A percentile compares a stretch with the other conserved stretches of the same genome.
Evolutionary conservation across 2,113 vertebrate genomes (phyloP).

Genomic region (Python bivittatus): DNA sequence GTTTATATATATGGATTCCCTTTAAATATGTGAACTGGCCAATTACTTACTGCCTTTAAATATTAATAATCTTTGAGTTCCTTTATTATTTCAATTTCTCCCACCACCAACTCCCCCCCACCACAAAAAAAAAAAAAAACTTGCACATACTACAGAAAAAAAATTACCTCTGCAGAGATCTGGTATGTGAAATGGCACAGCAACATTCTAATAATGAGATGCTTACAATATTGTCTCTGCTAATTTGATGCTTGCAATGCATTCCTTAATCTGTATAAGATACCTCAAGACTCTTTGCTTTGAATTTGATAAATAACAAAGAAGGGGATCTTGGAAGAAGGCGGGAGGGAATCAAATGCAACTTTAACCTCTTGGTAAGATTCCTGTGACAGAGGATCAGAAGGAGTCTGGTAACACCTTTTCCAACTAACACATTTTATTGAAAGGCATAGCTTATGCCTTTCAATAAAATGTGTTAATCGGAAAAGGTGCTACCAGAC

Average conservation of each 20-base stretch:
- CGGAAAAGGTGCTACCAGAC: background rate
- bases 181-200: too few species aligned
- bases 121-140: background rate
- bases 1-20: background rate
- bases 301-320: background rate
- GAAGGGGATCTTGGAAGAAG: background rate
- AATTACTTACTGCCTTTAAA: background rate
- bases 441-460: background rate
- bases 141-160: too few species aligned
- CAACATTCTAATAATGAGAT: too few species aligned
- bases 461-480: background rate
- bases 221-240: too few species aligned
- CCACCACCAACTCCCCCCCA: too few species aligned
- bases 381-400: background rate
- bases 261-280: too few species aligned
- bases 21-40: background rate
- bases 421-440: background rate
- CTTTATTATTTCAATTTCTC: background rate
- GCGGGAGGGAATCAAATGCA: background rate
- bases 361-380: background rate
- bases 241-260: too few species aligned
- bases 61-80: fast-evolving
- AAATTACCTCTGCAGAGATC: too few species aligned
- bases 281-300: background rate
- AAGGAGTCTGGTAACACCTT: background rate